Base-by-base conservation (phyloP, 2,888 invertebrate species). In the Hypselothyrea guttata region DNA sequence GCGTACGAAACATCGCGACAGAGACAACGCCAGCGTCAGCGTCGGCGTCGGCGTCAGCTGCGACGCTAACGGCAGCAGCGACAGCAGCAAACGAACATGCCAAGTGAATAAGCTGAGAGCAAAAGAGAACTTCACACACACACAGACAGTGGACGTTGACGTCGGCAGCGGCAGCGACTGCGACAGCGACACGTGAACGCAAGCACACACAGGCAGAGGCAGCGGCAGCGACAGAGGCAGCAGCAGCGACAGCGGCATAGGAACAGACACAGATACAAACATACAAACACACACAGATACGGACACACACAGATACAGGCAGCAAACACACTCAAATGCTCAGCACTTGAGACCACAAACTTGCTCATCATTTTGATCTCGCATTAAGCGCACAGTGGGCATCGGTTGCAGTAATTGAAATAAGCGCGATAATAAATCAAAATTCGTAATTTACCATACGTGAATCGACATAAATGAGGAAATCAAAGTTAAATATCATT, bases 341-440 rank as follows among this genome's bases (percentile, higher is more conserved):
- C 73, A 57, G 61, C 46, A 57, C 51, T 11, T 11, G 7, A 61
- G 46, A 64, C 75, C 61, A 70, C 75, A 75, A 63, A 49, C 75
- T 75, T 74, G 71, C 71, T 79, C 76, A 76, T 76, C 76, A 71
- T 71, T 78, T 74, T 81, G 78, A 78, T 78, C 76, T 77, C 81
- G 70, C 74, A 46, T 22, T 22, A 22, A 22, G 13, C 56, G 18
- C 38, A 45, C 35, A 57, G 66, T n/a, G 42, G 49, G 13, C 53
- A 70, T 27, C 61, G 47, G 41, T 35, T 48, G 44, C 18, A 22
- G 22, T 22, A 22, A 22, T 22, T 22, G 22, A 22, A 22, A 22
- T 16, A 28, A 62, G 40, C 41, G 15, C 40, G 11, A 40, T n/a
- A 16, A 7, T 38, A 42, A 56, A 31, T 44, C 31, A 22, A 30